Conservation (phyloP, 2,888 invertebrate genomes). For the Dusona sp. region DNA sequence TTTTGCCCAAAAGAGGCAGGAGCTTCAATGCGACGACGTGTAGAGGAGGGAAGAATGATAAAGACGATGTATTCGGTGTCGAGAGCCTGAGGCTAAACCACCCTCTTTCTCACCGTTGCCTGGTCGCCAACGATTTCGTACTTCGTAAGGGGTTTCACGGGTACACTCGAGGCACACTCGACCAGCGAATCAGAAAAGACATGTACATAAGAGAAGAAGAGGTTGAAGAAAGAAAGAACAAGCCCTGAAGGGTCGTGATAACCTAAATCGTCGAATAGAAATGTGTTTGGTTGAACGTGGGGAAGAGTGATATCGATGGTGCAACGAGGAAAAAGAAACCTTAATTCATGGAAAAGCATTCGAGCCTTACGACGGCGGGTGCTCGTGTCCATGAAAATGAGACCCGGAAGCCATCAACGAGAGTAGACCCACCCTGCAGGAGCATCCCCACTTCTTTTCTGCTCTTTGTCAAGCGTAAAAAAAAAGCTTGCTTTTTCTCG, state of each 20-base stretch:
- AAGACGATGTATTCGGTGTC: constrained; percentile 11
- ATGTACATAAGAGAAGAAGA: constrained; percentile 11
- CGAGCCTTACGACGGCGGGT: neutral
- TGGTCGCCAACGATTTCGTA: constrained; percentile 25
- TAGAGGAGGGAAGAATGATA: neutral
- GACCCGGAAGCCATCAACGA: constrained; percentile 32
- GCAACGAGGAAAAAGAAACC: neutral
- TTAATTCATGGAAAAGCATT: constrained; percentile 4
- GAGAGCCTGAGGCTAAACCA: constrained; percentile 9
- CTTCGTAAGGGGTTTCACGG: constrained; percentile 24
- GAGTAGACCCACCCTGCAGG: constrained; percentile 20
- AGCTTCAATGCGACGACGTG: neutral
- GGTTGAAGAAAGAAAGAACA: constrained; percentile 15
- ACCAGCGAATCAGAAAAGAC: constrained; percentile 46
- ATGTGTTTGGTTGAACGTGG: neutral
- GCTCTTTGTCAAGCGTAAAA: neutral
- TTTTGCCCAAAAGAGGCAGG: neutral
- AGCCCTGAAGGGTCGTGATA: constrained; percentile 50
- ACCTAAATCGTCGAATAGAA: constrained; percentile 57
- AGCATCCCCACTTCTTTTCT: constrained; percentile 19
- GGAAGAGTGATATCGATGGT: neutral
- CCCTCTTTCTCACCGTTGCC: constrained; percentile 22
- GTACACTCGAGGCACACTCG: constrained; percentile 52
- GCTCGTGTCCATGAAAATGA: constrained; percentile 17
- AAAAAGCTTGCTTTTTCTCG: neutral